Conservation (phyloP, 2,797 vertebrate species). For the Paguma larvata region DNA sequence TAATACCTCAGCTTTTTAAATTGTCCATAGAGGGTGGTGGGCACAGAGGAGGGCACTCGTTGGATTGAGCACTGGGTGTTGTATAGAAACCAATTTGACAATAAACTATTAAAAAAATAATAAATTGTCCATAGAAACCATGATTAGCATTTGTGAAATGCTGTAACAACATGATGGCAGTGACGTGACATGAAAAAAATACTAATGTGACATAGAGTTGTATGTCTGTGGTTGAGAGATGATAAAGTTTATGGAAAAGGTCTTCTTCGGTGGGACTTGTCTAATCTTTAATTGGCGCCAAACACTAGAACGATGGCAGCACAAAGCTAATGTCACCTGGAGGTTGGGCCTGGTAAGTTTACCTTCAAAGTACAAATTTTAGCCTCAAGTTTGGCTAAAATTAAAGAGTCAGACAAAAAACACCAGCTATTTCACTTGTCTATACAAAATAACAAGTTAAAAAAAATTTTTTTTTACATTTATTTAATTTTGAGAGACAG, state of each 20-base stretch:
- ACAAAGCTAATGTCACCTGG: neutral
- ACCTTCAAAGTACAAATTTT: conserved; percentile 88
- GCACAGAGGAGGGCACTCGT: too few relatives aligned
- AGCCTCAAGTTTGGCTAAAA: conserved; percentile 87
- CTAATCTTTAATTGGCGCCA: conserved; percentile 75
- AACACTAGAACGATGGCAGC: conserved; percentile 61
- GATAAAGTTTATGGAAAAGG: conserved; percentile 66
- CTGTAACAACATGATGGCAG: neutral
- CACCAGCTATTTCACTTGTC: conserved; percentile 82
- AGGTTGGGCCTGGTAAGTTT: conserved; percentile 76
- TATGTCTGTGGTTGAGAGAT: conserved; percentile 9
- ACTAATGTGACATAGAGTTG: neutral
- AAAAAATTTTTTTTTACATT: too few relatives aligned
- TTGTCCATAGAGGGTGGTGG: neutral
- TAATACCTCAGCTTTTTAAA: conserved; percentile 63
- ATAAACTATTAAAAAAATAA: too few relatives aligned
- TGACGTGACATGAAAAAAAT: neutral
- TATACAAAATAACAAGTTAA: conserved; percentile 62
- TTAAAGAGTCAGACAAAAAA: conserved; percentile 85
- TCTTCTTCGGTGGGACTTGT: conserved; percentile 64
- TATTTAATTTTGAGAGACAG: too few relatives aligned
- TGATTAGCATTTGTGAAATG: neutral
- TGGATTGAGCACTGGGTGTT: too few relatives aligned
- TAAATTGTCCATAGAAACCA: neutral
- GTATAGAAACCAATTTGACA: too few relatives aligned